Conservation (phyloP, 2,113 vertebrate genomes). For the Deroptyus accipitrinus region DNA sequence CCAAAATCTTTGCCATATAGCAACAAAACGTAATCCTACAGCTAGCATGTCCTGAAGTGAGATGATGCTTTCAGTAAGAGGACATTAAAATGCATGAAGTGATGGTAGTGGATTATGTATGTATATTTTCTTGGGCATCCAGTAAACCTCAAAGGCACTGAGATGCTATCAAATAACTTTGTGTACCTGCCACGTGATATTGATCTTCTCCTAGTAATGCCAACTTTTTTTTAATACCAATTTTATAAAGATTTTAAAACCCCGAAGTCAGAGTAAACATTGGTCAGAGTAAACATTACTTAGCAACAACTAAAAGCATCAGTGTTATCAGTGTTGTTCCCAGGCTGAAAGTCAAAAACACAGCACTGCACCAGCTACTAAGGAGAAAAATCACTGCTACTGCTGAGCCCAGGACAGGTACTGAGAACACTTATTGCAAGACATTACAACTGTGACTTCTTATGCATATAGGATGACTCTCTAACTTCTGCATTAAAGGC, state of each 20-base stretch:
- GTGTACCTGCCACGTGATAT: neutral
- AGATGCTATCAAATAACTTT: neutral
- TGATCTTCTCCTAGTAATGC: neutral
- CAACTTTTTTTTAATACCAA: neutral
- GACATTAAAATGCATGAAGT: conserved; percentile 49
- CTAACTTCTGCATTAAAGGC: neutral
- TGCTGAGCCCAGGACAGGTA: neutral
- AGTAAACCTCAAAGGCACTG: conserved; percentile 15
- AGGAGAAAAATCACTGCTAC: no score
- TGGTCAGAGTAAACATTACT: no score
- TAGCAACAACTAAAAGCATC: no score
- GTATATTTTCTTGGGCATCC: neutral
- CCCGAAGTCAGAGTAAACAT: neutral
- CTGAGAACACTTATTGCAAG: neutral
- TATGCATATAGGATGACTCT: accelerated
- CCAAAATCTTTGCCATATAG: neutral
- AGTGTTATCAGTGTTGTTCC: no score
- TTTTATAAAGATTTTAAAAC: neutral
- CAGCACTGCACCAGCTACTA: no score
- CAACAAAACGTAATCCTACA: neutral
- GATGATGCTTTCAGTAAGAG: neutral
- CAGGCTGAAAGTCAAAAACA: no score
- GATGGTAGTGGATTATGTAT: neutral
- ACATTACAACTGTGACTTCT: neutral
- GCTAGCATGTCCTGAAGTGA: neutral